Percentiles rank a stretch among this genome's conserved stretches.
Conservation (phyloP, 2,113 vertebrate genomes). For the Oreochromis spilurus region DNA sequence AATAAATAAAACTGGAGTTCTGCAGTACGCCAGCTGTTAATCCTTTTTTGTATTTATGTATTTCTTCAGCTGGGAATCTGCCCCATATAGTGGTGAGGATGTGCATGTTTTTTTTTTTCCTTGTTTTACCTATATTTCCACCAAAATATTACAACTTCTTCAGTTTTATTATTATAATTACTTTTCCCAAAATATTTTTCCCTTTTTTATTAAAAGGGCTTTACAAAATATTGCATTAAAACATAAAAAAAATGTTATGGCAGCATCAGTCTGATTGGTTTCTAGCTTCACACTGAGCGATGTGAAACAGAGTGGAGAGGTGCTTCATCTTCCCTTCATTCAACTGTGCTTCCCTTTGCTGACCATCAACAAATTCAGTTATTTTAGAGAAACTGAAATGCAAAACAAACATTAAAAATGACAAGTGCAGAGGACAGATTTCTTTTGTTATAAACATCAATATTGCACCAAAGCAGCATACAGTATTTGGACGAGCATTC, state of each 20-base stretch:
- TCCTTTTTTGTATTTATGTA: background rate
- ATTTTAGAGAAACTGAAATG: background rate
- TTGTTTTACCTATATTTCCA: background rate
- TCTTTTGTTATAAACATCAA: constrained; percentile 25
- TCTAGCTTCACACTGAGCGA: background rate
- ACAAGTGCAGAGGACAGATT: constrained; percentile 18
- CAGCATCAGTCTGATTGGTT: background rate
- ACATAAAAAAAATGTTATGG: background rate
- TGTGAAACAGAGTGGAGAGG: background rate
- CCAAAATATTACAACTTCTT: background rate
- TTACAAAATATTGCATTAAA: background rate
- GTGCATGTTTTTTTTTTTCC: background rate
- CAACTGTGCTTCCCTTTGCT: constrained; percentile 9
- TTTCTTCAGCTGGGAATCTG: background rate
- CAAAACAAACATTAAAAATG: background rate
- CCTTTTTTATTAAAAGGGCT: background rate
- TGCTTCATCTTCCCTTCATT: constrained; percentile 12
- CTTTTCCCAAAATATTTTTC: background rate
- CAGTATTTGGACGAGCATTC: constrained; percentile 41
- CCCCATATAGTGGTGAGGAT: background rate
- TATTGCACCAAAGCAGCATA: constrained; percentile 63
- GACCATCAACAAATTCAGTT: constrained; percentile 2
- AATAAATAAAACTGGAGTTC: background rate
- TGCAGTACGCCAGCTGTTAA: background rate
- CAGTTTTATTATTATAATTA: background rate